A percentile compares a stretch with the other conserved stretches of the same genome.
phyloP scores from a whole-genome alignment of 2,888 invertebrate species.

The Biston betularia region DNA sequence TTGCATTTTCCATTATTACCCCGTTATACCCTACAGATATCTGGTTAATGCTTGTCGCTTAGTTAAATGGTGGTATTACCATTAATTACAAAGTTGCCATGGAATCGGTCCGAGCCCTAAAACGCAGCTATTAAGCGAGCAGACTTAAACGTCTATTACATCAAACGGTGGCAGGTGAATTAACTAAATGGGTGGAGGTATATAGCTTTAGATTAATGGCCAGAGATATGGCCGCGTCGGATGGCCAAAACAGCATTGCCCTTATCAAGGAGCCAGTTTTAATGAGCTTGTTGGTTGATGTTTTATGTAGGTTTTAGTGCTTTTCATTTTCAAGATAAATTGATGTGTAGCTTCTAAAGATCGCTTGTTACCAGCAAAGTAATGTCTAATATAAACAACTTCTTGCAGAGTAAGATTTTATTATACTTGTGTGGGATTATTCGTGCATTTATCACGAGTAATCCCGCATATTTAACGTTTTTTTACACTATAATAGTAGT shows the following conservation, averaged over 20 bases:
- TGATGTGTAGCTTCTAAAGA: constrained; percentile 9
- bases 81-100: constrained; percentile 58
- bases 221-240: constrained; percentile 60
- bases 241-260: constrained; percentile 55
- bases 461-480: too few relatives aligned
- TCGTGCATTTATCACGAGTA: too few relatives aligned
- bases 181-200: constrained; percentile 62
- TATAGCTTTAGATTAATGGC: constrained; percentile 69
- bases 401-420: not conserved
- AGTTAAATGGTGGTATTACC: constrained; percentile 43
- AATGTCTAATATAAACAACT: not conserved
- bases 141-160: constrained; percentile 66
- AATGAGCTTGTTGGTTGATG: constrained; percentile 42
- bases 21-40: constrained; percentile 13
- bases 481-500: too few relatives aligned
- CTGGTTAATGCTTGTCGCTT: constrained; percentile 33
- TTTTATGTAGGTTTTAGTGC: constrained; percentile 36
- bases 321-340: constrained; percentile 35
- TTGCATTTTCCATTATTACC: constrained; percentile 27
- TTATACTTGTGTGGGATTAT: too few relatives aligned
- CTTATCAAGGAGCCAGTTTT: constrained; percentile 47
- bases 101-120: constrained; percentile 48
- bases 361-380: too few relatives aligned
- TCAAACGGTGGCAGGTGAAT: constrained; percentile 70
- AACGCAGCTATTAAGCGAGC: constrained; percentile 56